phyloP scores from a whole-genome alignment of 2,797 vertebrate species.

The Zenarchopterus dispar region DNA sequence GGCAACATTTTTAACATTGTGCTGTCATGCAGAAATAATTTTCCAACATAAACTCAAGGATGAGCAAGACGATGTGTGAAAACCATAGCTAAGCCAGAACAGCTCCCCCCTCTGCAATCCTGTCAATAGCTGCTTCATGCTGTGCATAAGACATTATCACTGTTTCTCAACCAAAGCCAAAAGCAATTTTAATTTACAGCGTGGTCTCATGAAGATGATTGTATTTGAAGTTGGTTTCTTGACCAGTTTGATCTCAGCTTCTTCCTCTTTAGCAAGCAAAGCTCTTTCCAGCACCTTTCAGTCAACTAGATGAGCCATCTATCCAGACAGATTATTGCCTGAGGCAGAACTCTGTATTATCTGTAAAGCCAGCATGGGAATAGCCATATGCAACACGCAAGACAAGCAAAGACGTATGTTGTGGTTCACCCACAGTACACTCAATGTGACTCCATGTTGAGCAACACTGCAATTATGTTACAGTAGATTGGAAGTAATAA shows the following conservation, averaged over 20 bases:
- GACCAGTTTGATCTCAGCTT: conserved; percentile 28
- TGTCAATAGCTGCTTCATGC: conserved; percentile 50
- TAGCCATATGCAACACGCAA: conserved; percentile 20
- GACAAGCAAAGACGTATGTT: conserved; percentile 13
- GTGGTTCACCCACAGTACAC: conserved; percentile 6
- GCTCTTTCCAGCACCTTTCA: conserved; percentile 41
- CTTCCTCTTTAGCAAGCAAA: conserved; percentile 20
- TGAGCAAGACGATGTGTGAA: conserved; percentile 37
- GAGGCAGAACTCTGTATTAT: conserved; percentile 28
- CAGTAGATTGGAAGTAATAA: conserved; percentile 16
- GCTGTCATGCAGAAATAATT: conserved; percentile 10
- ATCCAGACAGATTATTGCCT: conserved; percentile 24
- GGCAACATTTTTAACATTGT: conserved; percentile 17
- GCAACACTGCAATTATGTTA: conserved; percentile 3
- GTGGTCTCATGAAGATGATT: conserved; percentile 24
- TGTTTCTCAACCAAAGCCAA: conserved; percentile 27
- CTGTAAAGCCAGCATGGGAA: conserved; percentile 31
- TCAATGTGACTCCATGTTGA: background rate
- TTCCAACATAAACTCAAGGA: conserved; percentile 22
- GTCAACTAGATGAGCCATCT: conserved; percentile 46
- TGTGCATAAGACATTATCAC: conserved; percentile 48
- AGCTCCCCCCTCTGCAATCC: conserved; percentile 37
- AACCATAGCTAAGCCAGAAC: conserved; percentile 23
- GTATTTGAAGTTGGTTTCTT: conserved; percentile 16
- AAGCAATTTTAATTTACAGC: conserved; percentile 26